These are phyloP conservation scores for Drosophila kohkoa DNA, from an alignment of 1,140 invertebrate genomes.

Conservation along the genomic window DNA sequence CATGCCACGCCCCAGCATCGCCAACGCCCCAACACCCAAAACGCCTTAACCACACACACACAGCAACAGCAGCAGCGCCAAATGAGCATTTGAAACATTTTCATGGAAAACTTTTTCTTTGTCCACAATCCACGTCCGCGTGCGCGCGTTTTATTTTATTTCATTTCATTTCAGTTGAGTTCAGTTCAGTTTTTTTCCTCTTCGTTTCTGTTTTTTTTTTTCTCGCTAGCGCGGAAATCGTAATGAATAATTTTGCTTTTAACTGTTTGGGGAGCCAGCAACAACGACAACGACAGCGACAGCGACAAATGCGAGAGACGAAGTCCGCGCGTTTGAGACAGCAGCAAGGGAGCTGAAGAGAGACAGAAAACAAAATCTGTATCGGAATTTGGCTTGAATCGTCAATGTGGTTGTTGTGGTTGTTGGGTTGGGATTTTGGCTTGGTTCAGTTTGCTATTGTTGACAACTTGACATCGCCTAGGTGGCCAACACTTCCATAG, in stretches of 20 bases:
- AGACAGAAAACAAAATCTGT: conserved; percentile 46
- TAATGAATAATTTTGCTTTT: conserved; percentile 82
- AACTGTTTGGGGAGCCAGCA: conserved; percentile 55
- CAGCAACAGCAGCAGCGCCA: conserved; percentile 35
- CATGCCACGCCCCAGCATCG: conserved; percentile 36
- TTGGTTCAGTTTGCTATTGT: conserved; percentile 47
- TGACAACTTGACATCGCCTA: conserved; percentile 59
- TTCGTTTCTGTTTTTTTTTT: conserved; percentile 35
- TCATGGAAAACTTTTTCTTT: conserved; percentile 72
- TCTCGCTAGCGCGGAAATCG: conserved; percentile 73
- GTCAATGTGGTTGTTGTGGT: conserved; percentile 35
- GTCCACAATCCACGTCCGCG: conserved; percentile 23
- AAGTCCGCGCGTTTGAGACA: not conserved
- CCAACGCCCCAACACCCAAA: conserved; percentile 43
- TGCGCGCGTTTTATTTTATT: conserved; percentile 43
- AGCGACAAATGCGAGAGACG: not conserved
- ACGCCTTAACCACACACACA: conserved; percentile 42
- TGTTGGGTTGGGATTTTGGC: conserved; percentile 56
- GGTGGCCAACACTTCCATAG: not conserved
- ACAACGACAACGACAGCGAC: not conserved
- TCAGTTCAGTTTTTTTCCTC: conserved; percentile 4
- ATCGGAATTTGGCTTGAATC: conserved; percentile 69
- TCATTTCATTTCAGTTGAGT: conserved; percentile 26
- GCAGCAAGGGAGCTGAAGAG: not conserved
- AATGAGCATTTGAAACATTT: conserved; percentile 81